Evolutionary conservation across 2,888 invertebrate species (phyloP), one percentile per base, ranked within the genome.

Genomic region (Lasioglossum morio): DNA sequence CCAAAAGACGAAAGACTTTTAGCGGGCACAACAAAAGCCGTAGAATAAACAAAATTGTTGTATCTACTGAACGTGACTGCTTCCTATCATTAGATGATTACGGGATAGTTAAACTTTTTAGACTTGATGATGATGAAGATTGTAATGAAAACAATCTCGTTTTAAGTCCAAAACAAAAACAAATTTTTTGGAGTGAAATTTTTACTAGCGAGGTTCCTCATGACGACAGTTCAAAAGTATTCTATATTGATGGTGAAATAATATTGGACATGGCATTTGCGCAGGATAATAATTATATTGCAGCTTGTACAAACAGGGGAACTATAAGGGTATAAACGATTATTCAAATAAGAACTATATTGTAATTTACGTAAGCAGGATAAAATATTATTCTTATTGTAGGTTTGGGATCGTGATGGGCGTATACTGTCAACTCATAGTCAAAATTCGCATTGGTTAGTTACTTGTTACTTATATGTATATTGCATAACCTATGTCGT

Each of bases 11-110:
- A 69, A 95, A 96, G 73, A 66, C 91, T n/a, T 94, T 93, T 48
- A 84, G 77, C 63, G 94, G 94, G 0, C 89, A 93, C 37, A 82
- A 84, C 14, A 90, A 88, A 48, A 89, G 88, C 4, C 82, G 85
- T 43, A 69, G 87, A 4, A 94, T 95, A 34, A 91, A 87, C 57
- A 95, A 94, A 77, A 96, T 96, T 3, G 95, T 96, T 7, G 96
- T 96, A 81, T 96, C 96, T 2, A 92, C 91, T 2, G 95, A 96
- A 84, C 96, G 96, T 7, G 95, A 96, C 0, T 95, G 96, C 40
- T 96, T 97, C 78, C 95, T 97, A 23, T 96, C 97, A 0, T 94
- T 97, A 16, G 96, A 96, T 10, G 95, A 95, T 46, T 96, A 96
- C 89, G 97, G 97, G 0, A 94, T 95, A 37, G 95, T 97, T n/a